Evolutionary conservation across 2,797 vertebrate genomes (phyloP).

Genomic region (Adrianichthys oophorus): DNA sequence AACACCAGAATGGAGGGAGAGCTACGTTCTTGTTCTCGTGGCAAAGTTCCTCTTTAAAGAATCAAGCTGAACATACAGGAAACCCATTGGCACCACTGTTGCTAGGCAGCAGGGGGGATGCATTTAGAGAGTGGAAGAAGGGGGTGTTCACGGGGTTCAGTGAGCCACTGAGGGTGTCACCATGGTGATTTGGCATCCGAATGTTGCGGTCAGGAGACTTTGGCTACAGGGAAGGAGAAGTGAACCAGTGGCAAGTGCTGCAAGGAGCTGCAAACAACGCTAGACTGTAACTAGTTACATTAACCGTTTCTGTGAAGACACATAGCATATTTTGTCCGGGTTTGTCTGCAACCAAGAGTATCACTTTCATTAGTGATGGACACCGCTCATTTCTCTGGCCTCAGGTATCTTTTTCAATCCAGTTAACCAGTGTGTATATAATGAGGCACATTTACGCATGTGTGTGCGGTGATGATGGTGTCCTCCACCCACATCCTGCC

Average conservation of each 20-base stretch:
- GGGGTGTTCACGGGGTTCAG: slow-evolving; percentile 72
- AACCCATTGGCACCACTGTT: slow-evolving; percentile 79
- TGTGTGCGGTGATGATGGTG: slow-evolving; percentile 20
- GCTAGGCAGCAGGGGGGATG: slow-evolving; percentile 70
- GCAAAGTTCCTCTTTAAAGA: slow-evolving; percentile 73
- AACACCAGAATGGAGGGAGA: slow-evolving; percentile 18
- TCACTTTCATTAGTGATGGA: slow-evolving; percentile 1
- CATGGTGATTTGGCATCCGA: slow-evolving; percentile 82
- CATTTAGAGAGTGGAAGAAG: slow-evolving; percentile 33
- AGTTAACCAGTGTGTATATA: background rate
- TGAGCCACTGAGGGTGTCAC: slow-evolving; percentile 77
- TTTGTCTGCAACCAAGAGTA: background rate
- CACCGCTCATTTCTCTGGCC: slow-evolving; percentile 12
- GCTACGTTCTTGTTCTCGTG: slow-evolving; percentile 51
- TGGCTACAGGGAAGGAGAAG: slow-evolving; percentile 70
- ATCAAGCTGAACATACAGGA: slow-evolving; percentile 72
- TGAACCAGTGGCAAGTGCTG: slow-evolving; percentile 54
- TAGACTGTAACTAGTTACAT: slow-evolving; percentile 34
- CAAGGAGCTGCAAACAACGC: slow-evolving; percentile 52
- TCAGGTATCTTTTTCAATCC: slow-evolving; percentile 14
- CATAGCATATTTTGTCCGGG: background rate
- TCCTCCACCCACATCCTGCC: slow-evolving; percentile 67
- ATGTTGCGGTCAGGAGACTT: slow-evolving; percentile 76
- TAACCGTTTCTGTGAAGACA: slow-evolving; percentile 12
- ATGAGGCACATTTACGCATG: background rate